Base-by-base conservation (phyloP, 2,113 vertebrate genomes). In the Zingel zingel region DNA sequence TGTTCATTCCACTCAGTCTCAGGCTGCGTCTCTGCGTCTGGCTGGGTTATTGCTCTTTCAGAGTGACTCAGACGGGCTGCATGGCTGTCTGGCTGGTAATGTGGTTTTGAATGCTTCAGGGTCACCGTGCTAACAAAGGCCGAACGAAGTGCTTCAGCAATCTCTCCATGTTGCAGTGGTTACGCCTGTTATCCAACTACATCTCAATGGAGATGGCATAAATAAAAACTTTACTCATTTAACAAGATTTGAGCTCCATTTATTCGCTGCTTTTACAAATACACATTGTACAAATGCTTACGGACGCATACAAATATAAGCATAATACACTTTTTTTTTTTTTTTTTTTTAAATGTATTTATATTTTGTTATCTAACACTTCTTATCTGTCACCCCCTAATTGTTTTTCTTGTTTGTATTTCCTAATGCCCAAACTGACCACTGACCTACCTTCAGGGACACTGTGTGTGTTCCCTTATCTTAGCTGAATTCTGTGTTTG, bases 41-140 rank as follows among this genome's bases (percentile, higher is more conserved):
- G 64, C 86, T 81, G 79, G 77, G 83, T 89, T 79, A 45, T 74
- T 84, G 79, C 91, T 91, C 90, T 93, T 88, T 91, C 91, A 92
- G 59, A 86, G 85, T 90, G 93, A 92, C 90, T 93, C 92, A 92
- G 88, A 87, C 85, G 15, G 54, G 48, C 67, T 70, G 50, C 50
- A 25, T 59, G 84, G 74, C 89, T 88, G 91, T 92, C 92, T 94
- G 91, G 90, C 67, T 89, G 77, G 53, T 89, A 71, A 86, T 65
- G 83, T 57, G 73, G 82, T 88, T 92, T 80, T 87, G 43, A 92
- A 83, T 86, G 84, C 88, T 88, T 92, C 93, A 92, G 93, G 93
- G 92, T 92, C 92, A 84, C 79, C n/a, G 51, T 77, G 81, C 66
- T 68, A 19, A 53, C 48, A 68, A 68, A 68, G 48, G 70, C 81